phyloP scores from a whole-genome alignment of 2,113 vertebrate genomes.

The Piprites chloris region DNA sequence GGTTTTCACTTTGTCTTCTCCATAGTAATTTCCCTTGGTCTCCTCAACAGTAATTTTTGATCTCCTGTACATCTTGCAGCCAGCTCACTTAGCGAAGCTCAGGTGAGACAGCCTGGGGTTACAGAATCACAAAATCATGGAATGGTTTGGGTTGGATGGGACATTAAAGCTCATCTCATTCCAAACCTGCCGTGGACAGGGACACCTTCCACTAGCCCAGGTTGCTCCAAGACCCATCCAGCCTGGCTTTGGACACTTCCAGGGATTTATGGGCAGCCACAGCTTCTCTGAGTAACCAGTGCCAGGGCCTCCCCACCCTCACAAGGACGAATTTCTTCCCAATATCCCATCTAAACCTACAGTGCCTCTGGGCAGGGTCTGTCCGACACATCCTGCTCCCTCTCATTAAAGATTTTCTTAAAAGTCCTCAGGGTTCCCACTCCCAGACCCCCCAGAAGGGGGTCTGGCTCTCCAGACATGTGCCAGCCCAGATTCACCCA shows the following conservation, averaged over 20 bases:
- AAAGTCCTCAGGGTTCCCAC: not conserved
- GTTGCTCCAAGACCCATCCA: not conserved
- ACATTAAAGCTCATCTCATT: not conserved
- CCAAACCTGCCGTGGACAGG: not conserved
- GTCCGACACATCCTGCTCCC: accelerated
- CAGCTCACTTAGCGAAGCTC: not conserved
- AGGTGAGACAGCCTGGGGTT: not conserved
- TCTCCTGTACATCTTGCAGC: not conserved
- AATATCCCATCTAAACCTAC: not conserved
- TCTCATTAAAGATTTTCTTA: not conserved
- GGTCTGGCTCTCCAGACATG: not conserved
- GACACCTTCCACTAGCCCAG: not conserved
- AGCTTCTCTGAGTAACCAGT: not conserved
- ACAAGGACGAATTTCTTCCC: not conserved
- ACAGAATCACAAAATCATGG: not conserved
- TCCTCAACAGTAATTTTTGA: not conserved
- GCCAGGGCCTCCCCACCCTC: not conserved
- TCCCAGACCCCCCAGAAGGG: not conserved
- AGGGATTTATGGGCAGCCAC: not conserved
- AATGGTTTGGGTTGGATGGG: not conserved
- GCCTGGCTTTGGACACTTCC: not conserved
- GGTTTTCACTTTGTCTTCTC: not conserved
- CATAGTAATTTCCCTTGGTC: not conserved
- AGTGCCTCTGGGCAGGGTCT: not conserved
- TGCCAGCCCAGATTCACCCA: not conserved